Evolutionary conservation across 2,797 vertebrate species (phyloP).

Genomic region (Spinus pinus): DNA sequence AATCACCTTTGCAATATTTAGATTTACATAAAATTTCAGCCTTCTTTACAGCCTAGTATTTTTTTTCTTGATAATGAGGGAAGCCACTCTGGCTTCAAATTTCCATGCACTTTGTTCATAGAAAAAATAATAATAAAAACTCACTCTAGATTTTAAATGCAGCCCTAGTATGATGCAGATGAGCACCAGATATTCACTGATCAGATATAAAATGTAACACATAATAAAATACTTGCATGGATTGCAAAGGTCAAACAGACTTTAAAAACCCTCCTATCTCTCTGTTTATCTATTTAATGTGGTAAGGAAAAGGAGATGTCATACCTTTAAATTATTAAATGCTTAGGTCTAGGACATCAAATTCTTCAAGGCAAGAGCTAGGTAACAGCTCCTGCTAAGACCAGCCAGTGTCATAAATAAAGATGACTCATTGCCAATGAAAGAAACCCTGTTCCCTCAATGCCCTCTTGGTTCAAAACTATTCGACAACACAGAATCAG

Average conservation of each 20-base stretch:
- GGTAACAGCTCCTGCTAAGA: not conserved
- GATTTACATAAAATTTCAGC: slow-evolving; percentile 17
- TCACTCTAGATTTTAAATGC: slow-evolving; percentile 23
- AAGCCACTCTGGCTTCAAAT: slow-evolving; percentile 14
- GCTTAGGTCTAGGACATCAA: not conserved
- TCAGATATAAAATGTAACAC: not conserved
- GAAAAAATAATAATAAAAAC: not conserved
- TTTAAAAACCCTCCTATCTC: not conserved
- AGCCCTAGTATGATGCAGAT: slow-evolving; percentile 1
- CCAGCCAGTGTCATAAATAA: not conserved
- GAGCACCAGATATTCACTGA: slow-evolving; percentile 26
- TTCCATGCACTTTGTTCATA: not conserved
- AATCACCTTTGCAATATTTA: not conserved
- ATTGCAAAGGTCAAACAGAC: slow-evolving; percentile 24
- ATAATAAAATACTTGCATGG: not conserved
- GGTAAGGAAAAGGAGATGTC: not conserved
- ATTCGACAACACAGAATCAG: not conserved
- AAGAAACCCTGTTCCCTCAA: not conserved
- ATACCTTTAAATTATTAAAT: not conserved
- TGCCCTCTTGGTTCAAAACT: not conserved
- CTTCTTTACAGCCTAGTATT: not conserved
- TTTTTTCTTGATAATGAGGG: not conserved
- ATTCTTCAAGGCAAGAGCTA: not conserved
- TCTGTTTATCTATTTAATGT: not conserved
- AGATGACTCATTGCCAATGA: not conserved